These are phyloP conservation scores for Noctua janthe DNA, from an alignment of 2,888 invertebrate species.

Conservation along the genomic window DNA sequence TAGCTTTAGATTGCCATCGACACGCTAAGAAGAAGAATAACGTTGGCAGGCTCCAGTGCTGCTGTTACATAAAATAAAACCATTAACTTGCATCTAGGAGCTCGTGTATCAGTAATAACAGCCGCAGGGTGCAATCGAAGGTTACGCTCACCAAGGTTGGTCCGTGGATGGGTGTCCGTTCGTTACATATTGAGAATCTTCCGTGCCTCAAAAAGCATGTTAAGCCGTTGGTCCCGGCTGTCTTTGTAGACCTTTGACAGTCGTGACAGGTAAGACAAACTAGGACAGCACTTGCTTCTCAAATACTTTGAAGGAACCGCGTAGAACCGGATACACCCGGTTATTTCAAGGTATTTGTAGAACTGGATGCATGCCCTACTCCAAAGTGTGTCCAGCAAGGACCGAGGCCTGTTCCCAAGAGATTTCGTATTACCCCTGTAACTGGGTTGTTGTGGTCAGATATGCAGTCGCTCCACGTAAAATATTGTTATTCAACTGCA, in stretches of 20 bases:
- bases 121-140: neutral
- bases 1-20: too few relatives aligned
- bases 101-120: neutral
- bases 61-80: neutral
- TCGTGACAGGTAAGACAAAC: too few relatives aligned
- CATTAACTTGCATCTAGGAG: neutral
- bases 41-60: neutral
- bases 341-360: neutral
- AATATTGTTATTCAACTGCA: neutral
- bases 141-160: neutral
- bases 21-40: too few relatives aligned
- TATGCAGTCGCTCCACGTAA: neutral
- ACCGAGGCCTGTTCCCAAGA: too few relatives aligned
- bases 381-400: neutral
- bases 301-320: neutral
- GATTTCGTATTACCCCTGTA: neutral
- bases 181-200: neutral
- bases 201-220: neutral
- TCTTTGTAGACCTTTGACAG: neutral
- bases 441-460: neutral
- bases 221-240: neutral
- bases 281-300: too few relatives aligned
- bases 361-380: neutral
- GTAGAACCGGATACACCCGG: neutral
- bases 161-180: neutral